These are phyloP conservation scores for Ephestia elutella DNA, from an alignment of 1,140 invertebrate genomes.

Conservation along the genomic window DNA sequence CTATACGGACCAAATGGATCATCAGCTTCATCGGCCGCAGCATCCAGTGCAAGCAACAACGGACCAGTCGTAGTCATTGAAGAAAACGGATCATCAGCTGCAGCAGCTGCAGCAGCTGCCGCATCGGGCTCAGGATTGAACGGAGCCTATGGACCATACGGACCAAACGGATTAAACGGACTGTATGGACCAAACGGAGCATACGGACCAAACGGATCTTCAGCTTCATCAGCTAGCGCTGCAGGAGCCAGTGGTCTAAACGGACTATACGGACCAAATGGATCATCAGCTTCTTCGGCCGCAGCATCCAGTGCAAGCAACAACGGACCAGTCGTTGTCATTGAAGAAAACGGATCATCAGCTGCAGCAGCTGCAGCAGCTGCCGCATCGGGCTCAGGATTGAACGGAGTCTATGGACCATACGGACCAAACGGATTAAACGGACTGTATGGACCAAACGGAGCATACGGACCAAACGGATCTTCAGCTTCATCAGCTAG, in stretches of 20 bases:
- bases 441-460: slow-evolving; percentile 7
- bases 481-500: background rate
- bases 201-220: slow-evolving; percentile 1
- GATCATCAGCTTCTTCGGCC: background rate
- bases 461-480: slow-evolving; percentile 12
- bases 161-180: background rate
- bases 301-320: slow-evolving; percentile 5
- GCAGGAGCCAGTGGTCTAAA: background rate
- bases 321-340: background rate
- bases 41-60: background rate
- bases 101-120: background rate
- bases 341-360: background rate
- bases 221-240: slow-evolving; percentile 1
- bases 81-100: background rate
- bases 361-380: background rate
- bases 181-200: background rate
- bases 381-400: background rate
- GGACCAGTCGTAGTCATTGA: no score
- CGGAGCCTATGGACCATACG: slow-evolving; percentile 10
- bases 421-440: slow-evolving; percentile 12
- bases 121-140: slow-evolving; percentile 1
- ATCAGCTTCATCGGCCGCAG: background rate
- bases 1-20: slow-evolving; percentile 2
- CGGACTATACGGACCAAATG: background rate
- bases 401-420: background rate